Evolutionary conservation across 2,113 vertebrate genomes (phyloP).

Genomic region (Pionites leucogaster): DNA sequence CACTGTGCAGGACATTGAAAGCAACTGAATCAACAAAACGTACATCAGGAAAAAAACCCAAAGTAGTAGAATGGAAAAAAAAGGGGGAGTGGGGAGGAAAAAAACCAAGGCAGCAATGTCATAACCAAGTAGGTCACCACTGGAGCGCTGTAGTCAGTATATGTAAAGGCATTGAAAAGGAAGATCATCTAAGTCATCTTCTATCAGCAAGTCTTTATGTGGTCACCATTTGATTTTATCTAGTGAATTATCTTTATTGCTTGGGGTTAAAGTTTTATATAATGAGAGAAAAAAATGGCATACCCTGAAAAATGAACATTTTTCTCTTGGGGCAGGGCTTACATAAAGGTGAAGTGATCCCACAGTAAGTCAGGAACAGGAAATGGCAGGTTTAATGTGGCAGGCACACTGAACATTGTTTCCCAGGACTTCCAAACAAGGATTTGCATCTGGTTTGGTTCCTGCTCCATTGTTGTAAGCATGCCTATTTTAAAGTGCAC

Average conservation of each 20-base stretch:
- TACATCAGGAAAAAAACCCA: background rate
- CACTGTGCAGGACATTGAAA: background rate
- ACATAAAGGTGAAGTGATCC: background rate
- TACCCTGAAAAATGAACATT: background rate
- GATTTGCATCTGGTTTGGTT: background rate
- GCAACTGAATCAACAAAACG: background rate
- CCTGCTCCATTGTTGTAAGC: slow-evolving; percentile 16
- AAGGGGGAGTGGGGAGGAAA: background rate
- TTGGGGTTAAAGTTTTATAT: background rate
- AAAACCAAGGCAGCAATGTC: background rate
- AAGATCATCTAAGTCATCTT: background rate
- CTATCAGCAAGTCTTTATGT: background rate
- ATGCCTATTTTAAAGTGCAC: background rate
- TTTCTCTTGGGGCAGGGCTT: background rate
- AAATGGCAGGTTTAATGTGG: background rate
- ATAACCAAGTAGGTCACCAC: background rate
- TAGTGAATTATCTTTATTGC: background rate
- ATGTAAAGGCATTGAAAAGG: background rate
- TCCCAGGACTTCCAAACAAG: background rate
- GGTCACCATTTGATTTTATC: background rate
- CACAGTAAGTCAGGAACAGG: background rate
- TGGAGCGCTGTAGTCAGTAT: background rate
- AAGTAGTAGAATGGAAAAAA: background rate
- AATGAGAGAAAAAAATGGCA: background rate
- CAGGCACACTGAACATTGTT: background rate